Percentiles rank a stretch among this genome's conserved stretches.
Evolutionary conservation across 2,888 invertebrate species (phyloP).

Genomic region (Noctua fimbriata): DNA sequence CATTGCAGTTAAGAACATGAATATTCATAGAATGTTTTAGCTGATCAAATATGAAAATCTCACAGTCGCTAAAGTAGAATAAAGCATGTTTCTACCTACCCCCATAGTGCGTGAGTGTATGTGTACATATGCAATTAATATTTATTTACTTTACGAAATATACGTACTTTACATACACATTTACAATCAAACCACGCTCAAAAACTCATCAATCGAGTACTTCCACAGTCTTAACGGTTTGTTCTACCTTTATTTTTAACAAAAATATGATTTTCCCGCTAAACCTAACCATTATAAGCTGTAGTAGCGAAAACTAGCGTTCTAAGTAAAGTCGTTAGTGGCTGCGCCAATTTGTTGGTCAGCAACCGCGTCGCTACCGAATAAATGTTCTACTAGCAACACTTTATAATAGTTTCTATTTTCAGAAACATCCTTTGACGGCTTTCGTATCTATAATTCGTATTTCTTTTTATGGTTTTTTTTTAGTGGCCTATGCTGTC

Average conservation of each 20-base stretch:
- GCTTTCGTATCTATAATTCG: not conserved
- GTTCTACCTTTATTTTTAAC: not conserved
- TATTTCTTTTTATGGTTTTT: no score
- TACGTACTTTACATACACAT: no score
- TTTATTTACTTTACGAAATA: no score
- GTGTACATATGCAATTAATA: no score
- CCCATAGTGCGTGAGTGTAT: no score
- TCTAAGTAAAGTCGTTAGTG: constrained; percentile 60
- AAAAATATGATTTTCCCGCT: constrained; percentile 1
- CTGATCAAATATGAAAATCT: no score
- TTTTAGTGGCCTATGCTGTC: no score
- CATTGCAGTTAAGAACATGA: no score
- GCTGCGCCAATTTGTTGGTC: constrained; percentile 43
- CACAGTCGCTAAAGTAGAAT: no score
- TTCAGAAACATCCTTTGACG: not conserved
- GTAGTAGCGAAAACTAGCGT: constrained; percentile 12
- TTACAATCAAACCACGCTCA: no score
- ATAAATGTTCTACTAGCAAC: constrained; percentile 3
- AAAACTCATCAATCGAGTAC: not conserved
- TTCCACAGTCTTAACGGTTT: not conserved
- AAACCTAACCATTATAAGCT: constrained; percentile 31
- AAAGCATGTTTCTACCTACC: no score
- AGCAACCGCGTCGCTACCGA: constrained; percentile 10
- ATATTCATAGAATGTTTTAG: no score
- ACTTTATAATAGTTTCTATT: not conserved